phyloP scores from a whole-genome alignment of 2,797 vertebrate genomes.

The Hylomyscus alleni region DNA sequence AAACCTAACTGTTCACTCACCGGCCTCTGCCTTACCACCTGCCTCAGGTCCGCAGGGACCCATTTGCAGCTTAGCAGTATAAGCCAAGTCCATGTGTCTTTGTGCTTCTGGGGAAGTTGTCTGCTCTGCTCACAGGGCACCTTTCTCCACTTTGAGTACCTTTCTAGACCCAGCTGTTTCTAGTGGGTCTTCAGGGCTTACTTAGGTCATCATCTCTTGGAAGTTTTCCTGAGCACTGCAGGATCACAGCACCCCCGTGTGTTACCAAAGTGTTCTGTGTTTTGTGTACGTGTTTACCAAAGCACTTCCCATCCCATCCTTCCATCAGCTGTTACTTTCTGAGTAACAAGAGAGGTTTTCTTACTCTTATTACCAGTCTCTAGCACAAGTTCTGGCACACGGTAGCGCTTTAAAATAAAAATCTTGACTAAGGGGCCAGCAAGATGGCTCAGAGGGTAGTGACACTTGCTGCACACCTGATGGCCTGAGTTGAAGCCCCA shows the following conservation, averaged over 20 bases:
- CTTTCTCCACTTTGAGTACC: neutral
- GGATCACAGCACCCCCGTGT: neutral
- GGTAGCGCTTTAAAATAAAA: neutral
- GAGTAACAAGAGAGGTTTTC: slow-evolving; percentile 38
- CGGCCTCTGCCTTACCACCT: neutral
- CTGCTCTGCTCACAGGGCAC: neutral
- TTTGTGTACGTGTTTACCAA: neutral
- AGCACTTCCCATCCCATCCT: neutral
- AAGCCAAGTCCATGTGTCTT: neutral
- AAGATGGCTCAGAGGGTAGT: neutral
- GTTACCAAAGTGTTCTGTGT: neutral
- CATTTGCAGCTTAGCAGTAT: neutral
- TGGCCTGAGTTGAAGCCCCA: neutral
- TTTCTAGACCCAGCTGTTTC: neutral
- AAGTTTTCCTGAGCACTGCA: neutral
- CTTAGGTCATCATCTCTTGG: neutral
- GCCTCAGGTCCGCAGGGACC: neutral
- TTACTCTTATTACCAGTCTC: neutral
- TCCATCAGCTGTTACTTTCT: neutral
- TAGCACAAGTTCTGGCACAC: neutral
- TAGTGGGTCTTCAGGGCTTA: neutral
- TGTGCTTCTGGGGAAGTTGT: neutral
- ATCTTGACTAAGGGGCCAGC: neutral
- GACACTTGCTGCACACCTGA: neutral
- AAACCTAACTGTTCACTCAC: neutral